Conservation (phyloP, 2,113 vertebrate species). For the Morone chrysops region DNA sequence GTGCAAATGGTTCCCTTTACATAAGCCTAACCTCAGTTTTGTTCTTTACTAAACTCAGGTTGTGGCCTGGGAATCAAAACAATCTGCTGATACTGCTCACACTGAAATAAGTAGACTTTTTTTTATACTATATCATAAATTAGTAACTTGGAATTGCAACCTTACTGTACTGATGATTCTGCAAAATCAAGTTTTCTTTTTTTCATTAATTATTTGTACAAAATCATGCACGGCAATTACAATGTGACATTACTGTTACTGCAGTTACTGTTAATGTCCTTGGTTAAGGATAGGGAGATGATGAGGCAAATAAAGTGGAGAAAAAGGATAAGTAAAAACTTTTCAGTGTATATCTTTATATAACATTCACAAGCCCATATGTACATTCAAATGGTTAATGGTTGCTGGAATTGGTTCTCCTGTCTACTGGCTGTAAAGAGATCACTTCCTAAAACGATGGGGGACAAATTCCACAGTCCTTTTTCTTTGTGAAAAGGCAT, state of each 20-base stretch:
- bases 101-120: no score
- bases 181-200: background rate
- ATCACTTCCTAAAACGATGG: background rate
- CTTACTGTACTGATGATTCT: no score
- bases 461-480: slow-evolving; percentile 4
- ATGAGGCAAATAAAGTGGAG: background rate
- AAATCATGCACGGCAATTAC: background rate
- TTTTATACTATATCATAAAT: background rate
- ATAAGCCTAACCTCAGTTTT: no score
- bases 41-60: no score
- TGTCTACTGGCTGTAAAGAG: background rate
- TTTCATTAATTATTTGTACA: background rate
- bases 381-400: background rate
- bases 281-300: background rate
- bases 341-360: background rate
- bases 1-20: background rate
- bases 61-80: no score
- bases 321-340: background rate
- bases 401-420: background rate
- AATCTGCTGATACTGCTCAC: no score
- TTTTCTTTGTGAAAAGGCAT: slow-evolving; percentile 14
- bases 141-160: background rate
- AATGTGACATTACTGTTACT: no score
- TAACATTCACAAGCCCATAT: background rate
- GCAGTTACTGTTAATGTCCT: background rate